Evolutionary conservation across 2,888 invertebrate genomes (phyloP), one percentile per base, ranked within the genome.

Genomic region (Caenorhabditis sulstoni): DNA sequence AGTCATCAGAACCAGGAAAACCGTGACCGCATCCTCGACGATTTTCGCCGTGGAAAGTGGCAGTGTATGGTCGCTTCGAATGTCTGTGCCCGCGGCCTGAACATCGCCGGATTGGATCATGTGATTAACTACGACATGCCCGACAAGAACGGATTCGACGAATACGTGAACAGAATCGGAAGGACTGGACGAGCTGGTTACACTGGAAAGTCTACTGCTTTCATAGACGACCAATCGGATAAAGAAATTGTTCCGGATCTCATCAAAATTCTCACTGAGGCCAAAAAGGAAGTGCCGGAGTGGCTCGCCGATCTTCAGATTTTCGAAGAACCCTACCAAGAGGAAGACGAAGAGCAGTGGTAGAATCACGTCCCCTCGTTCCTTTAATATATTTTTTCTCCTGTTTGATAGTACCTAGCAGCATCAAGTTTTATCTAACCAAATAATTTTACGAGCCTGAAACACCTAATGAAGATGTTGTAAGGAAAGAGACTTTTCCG

Each of bases 61-160:
- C 9, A 52, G 1, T 57, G 62, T n/a, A 62, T 78, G 66, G 73
- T 78, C 9, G 73, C 78, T 12, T 73, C 71, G n/a, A 78, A 78
- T 29, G 78, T 78, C 4, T 66, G 62, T 20, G 78, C 78, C 22
- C 70, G 78, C 11, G 78, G 78, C 49, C 29, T 78, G 35, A 67
- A 78, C 29, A 78, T 78, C 35, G 22, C 57, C 7, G 39, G 52
- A 2, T 44, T 78, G 7, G 58, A 65, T 52, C 77, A 78, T 23
- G 77, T 78, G 2, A 78, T 78, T 61, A 78, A 78, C 45, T 78
- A 71, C 44, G 71, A 78, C 37, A 59, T 78, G 70, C 78, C 78
- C 0, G 57, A 50, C 23, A 47, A 39, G n/a, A 50, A 58, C 1
- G 67, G 58, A 3, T 78, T 73, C 16, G 78, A 78, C 14, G 78